These are phyloP conservation scores for Caradrina clavipalpis DNA, from an alignment of 2,888 invertebrate species.

Conservation along the genomic window DNA sequence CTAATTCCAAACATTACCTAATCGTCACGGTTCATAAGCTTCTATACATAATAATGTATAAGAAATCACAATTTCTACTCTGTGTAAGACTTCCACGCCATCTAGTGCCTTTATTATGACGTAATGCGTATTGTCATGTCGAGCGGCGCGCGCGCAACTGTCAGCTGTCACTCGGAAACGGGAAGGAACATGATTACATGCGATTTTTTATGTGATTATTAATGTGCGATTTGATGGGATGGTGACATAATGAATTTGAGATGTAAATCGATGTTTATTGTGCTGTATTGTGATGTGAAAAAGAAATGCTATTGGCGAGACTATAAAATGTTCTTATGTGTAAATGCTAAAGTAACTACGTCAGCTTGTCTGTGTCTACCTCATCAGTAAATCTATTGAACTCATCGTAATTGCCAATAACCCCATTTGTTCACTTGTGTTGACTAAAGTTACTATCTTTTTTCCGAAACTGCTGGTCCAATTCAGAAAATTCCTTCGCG, in stretches of 20 bases:
- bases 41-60: conserved; percentile 32
- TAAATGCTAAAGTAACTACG: too few species aligned
- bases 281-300: neutral
- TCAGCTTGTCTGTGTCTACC: too few species aligned
- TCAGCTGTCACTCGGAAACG: conserved; percentile 50
- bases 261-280: neutral
- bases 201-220: conserved; percentile 21
- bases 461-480: too few species aligned
- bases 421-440: too few species aligned
- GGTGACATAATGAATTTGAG: conserved; percentile 20
- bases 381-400: too few species aligned
- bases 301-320: too few species aligned
- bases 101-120: conserved; percentile 51
- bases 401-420: too few species aligned
- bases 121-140: conserved; percentile 58
- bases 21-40: conserved; percentile 37
- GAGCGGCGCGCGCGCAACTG: conserved; percentile 34
- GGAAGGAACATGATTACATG: conserved; percentile 46
- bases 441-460: too few species aligned
- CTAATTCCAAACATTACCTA: conserved; percentile 15
- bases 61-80: conserved; percentile 49
- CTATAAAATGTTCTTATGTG: too few species aligned
- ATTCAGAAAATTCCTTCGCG: too few species aligned
- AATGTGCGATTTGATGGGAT: conserved; percentile 17
- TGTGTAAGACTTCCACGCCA: conserved; percentile 40